Conservation (phyloP, 2,113 vertebrate species). For the Muntiacus muntjak region DNA sequence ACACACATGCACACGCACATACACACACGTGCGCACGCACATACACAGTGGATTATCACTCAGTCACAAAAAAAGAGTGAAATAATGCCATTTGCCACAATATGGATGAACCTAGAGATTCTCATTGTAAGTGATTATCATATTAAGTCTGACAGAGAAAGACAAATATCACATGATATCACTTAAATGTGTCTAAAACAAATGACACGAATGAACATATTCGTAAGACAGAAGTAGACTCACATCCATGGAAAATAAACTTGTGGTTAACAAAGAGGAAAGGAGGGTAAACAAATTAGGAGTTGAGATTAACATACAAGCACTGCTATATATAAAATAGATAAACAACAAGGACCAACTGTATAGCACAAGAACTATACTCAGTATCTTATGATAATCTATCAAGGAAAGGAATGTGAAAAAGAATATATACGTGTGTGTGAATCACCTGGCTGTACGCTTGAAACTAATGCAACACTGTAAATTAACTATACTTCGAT, state of each 20-base stretch:
- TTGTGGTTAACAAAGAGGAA: not conserved
- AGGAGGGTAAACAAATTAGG: not conserved
- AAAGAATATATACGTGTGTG: not conserved
- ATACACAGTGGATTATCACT: not conserved
- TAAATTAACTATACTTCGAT: not conserved
- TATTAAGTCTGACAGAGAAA: not conserved
- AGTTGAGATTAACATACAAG: not conserved
- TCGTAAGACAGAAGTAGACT: not conserved
- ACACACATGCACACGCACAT: not conserved
- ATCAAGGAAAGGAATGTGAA: not conserved
- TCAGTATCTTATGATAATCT: not conserved
- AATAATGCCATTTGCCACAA: not conserved
- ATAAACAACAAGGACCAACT: not conserved
- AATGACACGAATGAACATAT: not conserved
- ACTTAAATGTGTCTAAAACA: not conserved
- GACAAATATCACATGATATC: not conserved
- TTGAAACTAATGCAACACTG: not conserved
- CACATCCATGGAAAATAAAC: not conserved
- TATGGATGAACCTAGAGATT: not conserved
- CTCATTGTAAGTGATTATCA: not conserved
- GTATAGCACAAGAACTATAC: not conserved
- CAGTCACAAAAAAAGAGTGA: not conserved
- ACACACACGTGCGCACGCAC: accelerated
- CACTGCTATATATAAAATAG: not conserved
- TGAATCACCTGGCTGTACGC: not conserved